Conservation (phyloP, 2,888 invertebrate genomes). For the Sphaerophoria taeniata region DNA sequence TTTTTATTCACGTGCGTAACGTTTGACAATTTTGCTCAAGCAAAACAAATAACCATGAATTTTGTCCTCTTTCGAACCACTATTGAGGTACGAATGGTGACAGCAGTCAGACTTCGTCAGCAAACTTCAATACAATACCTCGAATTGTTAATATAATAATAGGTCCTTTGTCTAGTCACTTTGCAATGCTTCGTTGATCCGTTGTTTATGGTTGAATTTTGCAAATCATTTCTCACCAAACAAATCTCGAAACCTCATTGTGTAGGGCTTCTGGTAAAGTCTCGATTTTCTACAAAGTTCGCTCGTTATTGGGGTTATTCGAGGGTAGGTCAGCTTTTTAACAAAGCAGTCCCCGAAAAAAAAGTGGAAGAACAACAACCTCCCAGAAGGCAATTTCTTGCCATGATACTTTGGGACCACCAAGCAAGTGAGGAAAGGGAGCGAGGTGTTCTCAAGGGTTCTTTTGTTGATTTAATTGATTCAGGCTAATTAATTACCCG, state of each 20-base stretch:
- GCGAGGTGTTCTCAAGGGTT: constrained; percentile 47
- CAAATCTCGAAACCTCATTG: constrained; percentile 32
- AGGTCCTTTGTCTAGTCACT: constrained; percentile 42
- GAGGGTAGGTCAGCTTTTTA: constrained; percentile 31
- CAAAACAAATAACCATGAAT: too few relatives aligned
- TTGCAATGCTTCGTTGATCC: constrained; percentile 29
- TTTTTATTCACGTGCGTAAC: too few relatives aligned
- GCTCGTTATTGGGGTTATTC: constrained; percentile 8
- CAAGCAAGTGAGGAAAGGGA: background rate
- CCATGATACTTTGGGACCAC: background rate
- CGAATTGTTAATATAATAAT: constrained; percentile 56
- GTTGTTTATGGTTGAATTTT: constrained; percentile 32
- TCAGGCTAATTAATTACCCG: constrained; percentile 72
- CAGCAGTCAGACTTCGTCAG: too few relatives aligned
- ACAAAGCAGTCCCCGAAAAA: background rate
- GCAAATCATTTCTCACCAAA: constrained; percentile 7
- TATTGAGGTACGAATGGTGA: too few relatives aligned
- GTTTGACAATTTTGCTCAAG: too few relatives aligned
- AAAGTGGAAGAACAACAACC: background rate
- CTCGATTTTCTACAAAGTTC: background rate
- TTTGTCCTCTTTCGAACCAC: too few relatives aligned
- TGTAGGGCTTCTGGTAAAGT: constrained; percentile 18
- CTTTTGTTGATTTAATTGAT: constrained; percentile 71
- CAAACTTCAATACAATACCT: constrained; percentile 1
- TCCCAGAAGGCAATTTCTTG: constrained; percentile 3